Evolutionary conservation across 2,113 vertebrate genomes (phyloP).

Genomic region (Bombycilla garrulus): DNA sequence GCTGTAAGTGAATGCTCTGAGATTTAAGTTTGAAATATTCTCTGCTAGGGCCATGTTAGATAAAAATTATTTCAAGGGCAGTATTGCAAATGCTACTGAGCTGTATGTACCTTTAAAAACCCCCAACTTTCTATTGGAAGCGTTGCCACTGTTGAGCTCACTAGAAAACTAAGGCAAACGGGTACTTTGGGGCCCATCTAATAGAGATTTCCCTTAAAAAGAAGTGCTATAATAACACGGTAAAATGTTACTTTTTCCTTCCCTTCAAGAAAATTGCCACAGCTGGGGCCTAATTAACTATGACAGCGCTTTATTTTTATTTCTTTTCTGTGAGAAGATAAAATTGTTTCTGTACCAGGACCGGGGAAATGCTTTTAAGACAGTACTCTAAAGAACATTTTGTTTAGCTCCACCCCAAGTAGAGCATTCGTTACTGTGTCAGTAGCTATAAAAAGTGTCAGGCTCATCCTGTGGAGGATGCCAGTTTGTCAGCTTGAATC

Average conservation of each 20-base stretch:
- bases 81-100: neutral
- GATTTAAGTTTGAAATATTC: neutral
- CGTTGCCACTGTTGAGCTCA: neutral
- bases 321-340: neutral
- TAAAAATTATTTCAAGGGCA: neutral
- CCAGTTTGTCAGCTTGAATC: conserved; percentile 53
- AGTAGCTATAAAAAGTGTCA: conserved; percentile 57
- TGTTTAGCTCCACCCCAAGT: neutral
- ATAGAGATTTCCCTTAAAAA: neutral
- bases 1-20: neutral
- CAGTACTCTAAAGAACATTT: neutral
- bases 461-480: conserved; percentile 23
- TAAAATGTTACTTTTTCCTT: neutral
- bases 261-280: neutral
- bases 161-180: neutral
- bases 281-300: neutral
- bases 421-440: conserved; percentile 37
- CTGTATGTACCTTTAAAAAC: neutral
- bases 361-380: neutral
- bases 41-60: neutral
- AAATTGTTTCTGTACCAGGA: neutral
- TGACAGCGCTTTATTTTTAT: neutral
- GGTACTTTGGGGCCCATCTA: neutral
- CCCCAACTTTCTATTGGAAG: neutral
- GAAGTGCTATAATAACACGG: neutral